Base-by-base conservation (phyloP, 2,797 vertebrate genomes). In the Lycodopsis pacificus region DNA sequence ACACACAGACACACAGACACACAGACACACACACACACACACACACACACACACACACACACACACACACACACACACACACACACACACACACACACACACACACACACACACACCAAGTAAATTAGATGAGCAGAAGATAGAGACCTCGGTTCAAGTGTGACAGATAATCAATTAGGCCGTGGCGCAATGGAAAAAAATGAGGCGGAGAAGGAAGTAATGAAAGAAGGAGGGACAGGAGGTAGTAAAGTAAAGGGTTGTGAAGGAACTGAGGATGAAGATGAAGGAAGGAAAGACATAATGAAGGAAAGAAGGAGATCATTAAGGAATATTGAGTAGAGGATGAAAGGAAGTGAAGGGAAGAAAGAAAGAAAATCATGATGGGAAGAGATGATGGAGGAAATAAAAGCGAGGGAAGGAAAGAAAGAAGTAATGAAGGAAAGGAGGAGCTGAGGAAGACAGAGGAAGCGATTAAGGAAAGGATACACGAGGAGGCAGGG, bases 361-460 rank as follows among this genome's bases (percentile, higher is more conserved):
- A 36, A 25, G 12, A 32, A 57, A 36, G 49, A 32, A 57, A 36
- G 49, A 38, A 27, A 40, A 58, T 27, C 34, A 25, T 7, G 36
- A 44, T 5, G 8, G 7, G 3, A 69, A 9, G 20, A 34, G n/a
- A 19, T 14, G 34, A 38, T 2, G 5, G 13, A 53, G 40, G 51
- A n/a, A 36, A 63, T 61, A 6, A 73, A 46, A 42, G 49, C n/a
- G 19, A 68, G 36, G 36, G 36, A 62, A 40, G 36, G 7, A 62
- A 25, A 62, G 20, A 4, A 61, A 30, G n/a, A 32, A 36, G 4
- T 12, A 22, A 51, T 48, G 15, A 51, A 51, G 32, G 32, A 66
- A 38, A 49, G 19, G 4, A 38, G 46, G 7, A 54, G 63, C 8
- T 14, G 30, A n/a, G 34, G 49, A 73, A 54, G 25, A 58, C 51